These are phyloP conservation scores for Chamaetylas fuelleborni DNA, from an alignment of 2,113 vertebrate genomes.

Conservation along the genomic window DNA sequence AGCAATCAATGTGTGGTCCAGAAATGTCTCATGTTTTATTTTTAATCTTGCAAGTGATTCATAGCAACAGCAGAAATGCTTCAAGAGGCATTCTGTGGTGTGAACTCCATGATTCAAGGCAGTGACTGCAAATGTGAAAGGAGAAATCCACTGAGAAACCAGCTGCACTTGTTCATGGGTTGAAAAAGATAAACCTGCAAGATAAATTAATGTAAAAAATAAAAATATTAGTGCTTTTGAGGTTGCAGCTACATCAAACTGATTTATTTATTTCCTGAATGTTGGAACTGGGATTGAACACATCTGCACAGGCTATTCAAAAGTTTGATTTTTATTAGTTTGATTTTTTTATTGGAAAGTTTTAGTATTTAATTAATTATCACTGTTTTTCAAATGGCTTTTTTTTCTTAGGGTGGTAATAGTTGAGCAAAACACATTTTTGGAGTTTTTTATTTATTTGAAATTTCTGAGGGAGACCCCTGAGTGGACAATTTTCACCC, in stretches of 20 bases:
- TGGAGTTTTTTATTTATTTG: neutral
- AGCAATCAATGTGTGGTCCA: neutral
- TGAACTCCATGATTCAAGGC: neutral
- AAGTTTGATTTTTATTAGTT: neutral
- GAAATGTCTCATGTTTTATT: neutral
- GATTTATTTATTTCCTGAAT: neutral
- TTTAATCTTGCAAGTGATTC: neutral
- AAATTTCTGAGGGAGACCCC: neutral
- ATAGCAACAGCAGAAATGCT: neutral
- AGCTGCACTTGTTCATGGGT: neutral
- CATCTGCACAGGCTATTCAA: neutral
- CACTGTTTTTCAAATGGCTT: neutral
- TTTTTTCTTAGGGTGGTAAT: neutral
- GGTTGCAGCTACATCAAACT: neutral
- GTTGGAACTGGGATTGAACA: neutral
- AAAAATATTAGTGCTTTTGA: neutral
- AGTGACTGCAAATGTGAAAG: neutral
- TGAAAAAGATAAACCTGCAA: neutral
- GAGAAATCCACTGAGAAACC: neutral
- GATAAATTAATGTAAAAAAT: neutral
- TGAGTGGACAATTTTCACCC: neutral
- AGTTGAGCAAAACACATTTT: neutral
- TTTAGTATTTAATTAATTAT: neutral
- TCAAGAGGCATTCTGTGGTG: neutral
- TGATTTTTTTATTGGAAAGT: neutral